Percentiles rank a stretch among this genome's conserved stretches.
These are phyloP conservation scores for Drymodes brunneopygia DNA, from an alignment of 2,113 vertebrate genomes.

Conservation along the genomic window DNA sequence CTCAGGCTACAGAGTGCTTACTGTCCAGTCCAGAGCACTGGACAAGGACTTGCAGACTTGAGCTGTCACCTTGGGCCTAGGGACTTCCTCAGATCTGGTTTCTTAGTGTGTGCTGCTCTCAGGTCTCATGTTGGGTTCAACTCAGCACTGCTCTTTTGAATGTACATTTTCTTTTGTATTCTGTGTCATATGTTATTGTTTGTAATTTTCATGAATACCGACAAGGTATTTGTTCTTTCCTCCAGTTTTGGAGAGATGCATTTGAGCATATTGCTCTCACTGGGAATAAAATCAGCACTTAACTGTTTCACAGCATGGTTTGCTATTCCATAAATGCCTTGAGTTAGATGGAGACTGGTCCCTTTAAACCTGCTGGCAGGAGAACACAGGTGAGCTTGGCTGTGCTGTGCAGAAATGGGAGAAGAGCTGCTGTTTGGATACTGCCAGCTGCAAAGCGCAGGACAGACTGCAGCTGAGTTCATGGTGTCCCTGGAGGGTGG, in stretches of 20 bases:
- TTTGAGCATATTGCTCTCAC: slow-evolving; percentile 58
- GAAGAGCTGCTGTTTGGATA: neutral
- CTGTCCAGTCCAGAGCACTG: neutral
- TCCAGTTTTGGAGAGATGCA: slow-evolving; percentile 12
- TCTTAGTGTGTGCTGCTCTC: neutral
- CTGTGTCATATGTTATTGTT: neutral
- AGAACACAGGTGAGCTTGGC: neutral
- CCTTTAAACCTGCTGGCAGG: neutral
- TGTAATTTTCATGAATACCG: neutral
- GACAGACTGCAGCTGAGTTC: neutral
- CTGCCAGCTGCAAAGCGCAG: neutral
- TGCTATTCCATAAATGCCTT: neutral
- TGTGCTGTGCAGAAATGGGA: neutral
- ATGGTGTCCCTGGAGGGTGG: neutral
- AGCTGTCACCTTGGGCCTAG: neutral
- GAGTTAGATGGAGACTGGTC: neutral
- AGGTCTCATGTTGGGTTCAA: neutral
- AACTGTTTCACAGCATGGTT: neutral
- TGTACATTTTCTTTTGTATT: neutral
- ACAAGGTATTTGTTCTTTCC: neutral
- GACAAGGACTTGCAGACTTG: neutral
- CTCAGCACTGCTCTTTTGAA: neutral
- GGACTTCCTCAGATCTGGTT: neutral
- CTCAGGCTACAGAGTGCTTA: neutral
- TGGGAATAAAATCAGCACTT: slow-evolving; percentile 39